Evolutionary conservation across 2,888 invertebrate species (phyloP).

Genomic region (Disparrhopalites patrizii): DNA sequence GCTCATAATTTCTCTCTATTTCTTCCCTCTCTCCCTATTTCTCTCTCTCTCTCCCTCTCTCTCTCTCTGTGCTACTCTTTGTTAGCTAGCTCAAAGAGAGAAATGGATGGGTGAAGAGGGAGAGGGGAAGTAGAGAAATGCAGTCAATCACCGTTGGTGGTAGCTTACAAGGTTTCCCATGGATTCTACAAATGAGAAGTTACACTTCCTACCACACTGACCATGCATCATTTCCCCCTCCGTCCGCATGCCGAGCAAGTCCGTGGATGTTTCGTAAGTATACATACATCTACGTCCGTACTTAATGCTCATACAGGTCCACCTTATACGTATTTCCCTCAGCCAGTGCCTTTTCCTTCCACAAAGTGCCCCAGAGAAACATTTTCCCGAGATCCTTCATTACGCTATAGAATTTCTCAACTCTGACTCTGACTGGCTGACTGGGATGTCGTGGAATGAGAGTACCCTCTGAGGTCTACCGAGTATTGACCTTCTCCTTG

Average conservation of each 20-base stretch:
- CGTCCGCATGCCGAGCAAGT: no score
- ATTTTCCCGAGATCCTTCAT: no score
- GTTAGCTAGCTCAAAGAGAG: constrained; percentile 8
- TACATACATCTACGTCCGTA: neutral
- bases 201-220: constrained; percentile 8
- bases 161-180: constrained; percentile 19
- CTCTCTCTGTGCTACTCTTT: no score
- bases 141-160: constrained; percentile 29
- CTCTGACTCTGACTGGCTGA: neutral
- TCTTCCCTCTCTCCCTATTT: no score
- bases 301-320: neutral
- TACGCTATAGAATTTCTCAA: neutral
- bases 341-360: neutral
- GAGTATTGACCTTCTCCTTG: no score
- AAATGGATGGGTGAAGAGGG: no score
- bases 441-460: neutral
- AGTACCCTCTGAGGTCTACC: no score
- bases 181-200: constrained; percentile 23
- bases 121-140: no score
- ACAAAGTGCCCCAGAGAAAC: no score
- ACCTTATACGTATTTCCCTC: neutral
- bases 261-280: no score
- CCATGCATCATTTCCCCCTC: neutral
- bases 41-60: no score
- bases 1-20: constrained; percentile 5